phyloP scores from a whole-genome alignment of 2,888 invertebrate genomes.

The Chrysomela aeneicollis region DNA sequence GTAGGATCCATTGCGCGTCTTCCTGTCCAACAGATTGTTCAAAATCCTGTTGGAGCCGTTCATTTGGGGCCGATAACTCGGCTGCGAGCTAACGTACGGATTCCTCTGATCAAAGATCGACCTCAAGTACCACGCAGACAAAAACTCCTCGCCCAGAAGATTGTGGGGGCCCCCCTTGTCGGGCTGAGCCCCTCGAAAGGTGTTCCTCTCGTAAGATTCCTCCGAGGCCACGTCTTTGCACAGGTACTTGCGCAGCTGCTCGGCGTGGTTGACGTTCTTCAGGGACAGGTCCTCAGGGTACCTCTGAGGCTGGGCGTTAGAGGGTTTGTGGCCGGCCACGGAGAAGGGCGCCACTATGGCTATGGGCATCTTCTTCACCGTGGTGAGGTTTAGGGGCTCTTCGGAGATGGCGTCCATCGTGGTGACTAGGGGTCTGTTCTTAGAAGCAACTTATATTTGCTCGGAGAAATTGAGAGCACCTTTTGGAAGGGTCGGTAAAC shows the following conservation, averaged over 20 bases:
- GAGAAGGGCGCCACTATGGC: slow-evolving; percentile 65
- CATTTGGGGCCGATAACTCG: slow-evolving; percentile 35
- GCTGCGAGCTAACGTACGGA: slow-evolving; percentile 51
- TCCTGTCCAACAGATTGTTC: slow-evolving; percentile 60
- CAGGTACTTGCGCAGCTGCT: slow-evolving; percentile 53
- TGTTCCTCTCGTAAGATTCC: slow-evolving; percentile 59
- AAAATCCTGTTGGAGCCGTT: slow-evolving; percentile 54
- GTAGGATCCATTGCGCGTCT: slow-evolving; percentile 49
- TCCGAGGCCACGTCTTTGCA: slow-evolving; percentile 56
- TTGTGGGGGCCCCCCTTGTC: slow-evolving; percentile 55
- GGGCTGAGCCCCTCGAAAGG: slow-evolving; percentile 54
- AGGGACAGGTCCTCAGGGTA: slow-evolving; percentile 60
- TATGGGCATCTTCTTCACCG: slow-evolving; percentile 65
- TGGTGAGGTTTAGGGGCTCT: slow-evolving; percentile 63
- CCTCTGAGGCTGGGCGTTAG: slow-evolving; percentile 55
- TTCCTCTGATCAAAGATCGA: slow-evolving; percentile 53
- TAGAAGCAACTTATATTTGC: too few relatives aligned
- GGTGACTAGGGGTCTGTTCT: too few relatives aligned
- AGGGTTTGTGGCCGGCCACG: slow-evolving; percentile 42
- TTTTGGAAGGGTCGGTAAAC: too few relatives aligned
- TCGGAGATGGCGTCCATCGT: too few relatives aligned
- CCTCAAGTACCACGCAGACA: slow-evolving; percentile 62
- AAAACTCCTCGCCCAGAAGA: slow-evolving; percentile 61
- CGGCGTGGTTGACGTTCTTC: slow-evolving; percentile 50
- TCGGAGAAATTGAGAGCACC: too few relatives aligned